Evolutionary conservation across 2,113 vertebrate genomes (phyloP).

Genomic region (Menidia beryllina): DNA sequence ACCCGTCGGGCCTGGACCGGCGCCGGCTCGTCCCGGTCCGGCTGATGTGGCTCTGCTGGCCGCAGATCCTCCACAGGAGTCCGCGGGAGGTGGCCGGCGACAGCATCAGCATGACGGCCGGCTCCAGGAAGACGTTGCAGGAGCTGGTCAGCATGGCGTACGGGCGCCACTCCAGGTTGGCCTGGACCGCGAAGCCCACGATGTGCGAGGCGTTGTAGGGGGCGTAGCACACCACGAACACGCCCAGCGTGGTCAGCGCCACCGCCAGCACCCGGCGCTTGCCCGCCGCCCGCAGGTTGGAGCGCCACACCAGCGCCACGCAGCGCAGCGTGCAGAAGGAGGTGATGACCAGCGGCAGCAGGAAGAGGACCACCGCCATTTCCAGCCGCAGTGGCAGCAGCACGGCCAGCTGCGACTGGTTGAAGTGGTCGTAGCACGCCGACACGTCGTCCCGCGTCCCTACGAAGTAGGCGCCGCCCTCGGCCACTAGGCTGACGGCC

Average conservation of each 20-base stretch:
- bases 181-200: constrained; percentile 67
- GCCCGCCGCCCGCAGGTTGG: constrained; percentile 65
- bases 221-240: constrained; percentile 85
- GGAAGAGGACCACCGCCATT: constrained; percentile 80
- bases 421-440: constrained; percentile 80
- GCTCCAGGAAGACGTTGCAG: constrained; percentile 85
- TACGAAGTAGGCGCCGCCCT: constrained; percentile 71
- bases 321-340: constrained; percentile 81
- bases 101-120: constrained; percentile 82
- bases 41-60: constrained; percentile 49
- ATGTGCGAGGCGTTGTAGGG: constrained; percentile 86
- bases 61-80: constrained; percentile 66
- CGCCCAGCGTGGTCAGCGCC: constrained; percentile 76
- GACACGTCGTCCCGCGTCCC: constrained; percentile 39
- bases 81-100: constrained; percentile 70
- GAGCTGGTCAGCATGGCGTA: constrained; percentile 80
- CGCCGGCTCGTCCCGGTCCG: not conserved
- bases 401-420: constrained; percentile 71
- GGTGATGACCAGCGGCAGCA: constrained; percentile 77
- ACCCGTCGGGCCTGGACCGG: not conserved
- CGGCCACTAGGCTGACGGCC: constrained; percentile 64
- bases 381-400: constrained; percentile 82
- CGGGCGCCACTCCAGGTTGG: constrained; percentile 73
- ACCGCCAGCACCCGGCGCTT: constrained; percentile 80
- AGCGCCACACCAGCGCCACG: constrained; percentile 77